A percentile compares a stretch with the other conserved stretches of the same genome.
These are phyloP conservation scores for Proisotoma minuta DNA, from an alignment of 2,888 invertebrate genomes.

Conservation along the genomic window DNA sequence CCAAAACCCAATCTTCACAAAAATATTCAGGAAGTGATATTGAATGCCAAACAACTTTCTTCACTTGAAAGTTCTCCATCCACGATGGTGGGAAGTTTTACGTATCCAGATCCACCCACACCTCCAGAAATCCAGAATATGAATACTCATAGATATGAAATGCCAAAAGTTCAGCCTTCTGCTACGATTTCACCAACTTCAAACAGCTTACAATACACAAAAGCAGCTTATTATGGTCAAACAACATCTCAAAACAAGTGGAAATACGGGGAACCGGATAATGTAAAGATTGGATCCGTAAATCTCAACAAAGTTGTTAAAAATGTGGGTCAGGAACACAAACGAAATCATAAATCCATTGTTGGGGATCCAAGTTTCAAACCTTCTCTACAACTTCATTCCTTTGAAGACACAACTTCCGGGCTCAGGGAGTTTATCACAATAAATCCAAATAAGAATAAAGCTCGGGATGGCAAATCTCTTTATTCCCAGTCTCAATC, in stretches of 20 bases:
- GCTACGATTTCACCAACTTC: neutral
- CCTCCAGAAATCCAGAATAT: constrained; percentile 35
- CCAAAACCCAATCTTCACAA: neutral
- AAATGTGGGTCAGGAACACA: neutral
- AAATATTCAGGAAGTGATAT: constrained; percentile 10
- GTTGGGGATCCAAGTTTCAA: constrained; percentile 29
- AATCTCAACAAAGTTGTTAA: neutral
- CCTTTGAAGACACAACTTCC: constrained; percentile 39
- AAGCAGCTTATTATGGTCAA: neutral
- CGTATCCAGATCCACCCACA: constrained; percentile 38
- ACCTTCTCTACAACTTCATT: constrained; percentile 43
- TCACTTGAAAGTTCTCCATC: constrained; percentile 3
- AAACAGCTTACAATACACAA: neutral
- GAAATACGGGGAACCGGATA: neutral
- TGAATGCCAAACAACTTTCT: neutral
- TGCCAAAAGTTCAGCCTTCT: neutral
- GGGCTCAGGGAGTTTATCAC: constrained; percentile 34
- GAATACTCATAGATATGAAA: constrained; percentile 21
- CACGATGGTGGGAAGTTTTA: constrained; percentile 26
- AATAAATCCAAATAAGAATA: constrained; percentile 13
- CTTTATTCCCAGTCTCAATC: neutral
- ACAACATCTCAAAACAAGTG: neutral
- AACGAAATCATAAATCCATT: neutral
- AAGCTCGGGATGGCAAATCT: neutral
- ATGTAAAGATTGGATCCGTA: neutral